Percentiles rank a stretch among this genome's conserved stretches.
Conservation (phyloP, 2,113 vertebrate species). For the Solenodon paradoxus region DNA sequence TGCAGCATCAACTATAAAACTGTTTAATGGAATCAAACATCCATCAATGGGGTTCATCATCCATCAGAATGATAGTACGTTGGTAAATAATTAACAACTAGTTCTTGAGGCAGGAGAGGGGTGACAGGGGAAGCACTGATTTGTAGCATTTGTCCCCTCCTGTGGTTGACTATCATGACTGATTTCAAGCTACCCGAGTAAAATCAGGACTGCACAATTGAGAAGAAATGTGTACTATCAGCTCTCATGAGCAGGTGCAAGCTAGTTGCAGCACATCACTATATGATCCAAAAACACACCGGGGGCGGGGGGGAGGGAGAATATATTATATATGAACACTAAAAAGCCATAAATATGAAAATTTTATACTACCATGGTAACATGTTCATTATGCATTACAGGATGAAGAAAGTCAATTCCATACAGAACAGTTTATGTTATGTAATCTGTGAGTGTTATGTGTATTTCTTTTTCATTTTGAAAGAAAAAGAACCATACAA, state of each 20-base stretch:
- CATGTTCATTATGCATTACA: not conserved
- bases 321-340: not conserved
- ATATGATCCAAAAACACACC: not conserved
- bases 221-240: not conserved
- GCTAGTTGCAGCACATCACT: not conserved
- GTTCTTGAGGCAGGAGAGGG: not conserved
- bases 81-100: not conserved
- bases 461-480: not conserved
- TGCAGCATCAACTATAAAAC: not conserved
- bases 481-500: slow-evolving; percentile 42
- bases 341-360: not conserved
- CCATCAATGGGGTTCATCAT: not conserved
- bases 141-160: not conserved
- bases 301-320: too few species aligned
- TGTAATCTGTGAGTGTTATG: not conserved
- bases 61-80: too few species aligned
- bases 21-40: not conserved
- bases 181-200: not conserved
- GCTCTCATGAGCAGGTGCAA: not conserved
- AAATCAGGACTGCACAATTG: not conserved
- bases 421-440: not conserved
- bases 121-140: not conserved
- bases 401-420: not conserved
- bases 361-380: not conserved
- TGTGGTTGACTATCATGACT: not conserved